Evolutionary conservation across 2,888 invertebrate genomes (phyloP).

Genomic region (Marronus borbonicus): DNA sequence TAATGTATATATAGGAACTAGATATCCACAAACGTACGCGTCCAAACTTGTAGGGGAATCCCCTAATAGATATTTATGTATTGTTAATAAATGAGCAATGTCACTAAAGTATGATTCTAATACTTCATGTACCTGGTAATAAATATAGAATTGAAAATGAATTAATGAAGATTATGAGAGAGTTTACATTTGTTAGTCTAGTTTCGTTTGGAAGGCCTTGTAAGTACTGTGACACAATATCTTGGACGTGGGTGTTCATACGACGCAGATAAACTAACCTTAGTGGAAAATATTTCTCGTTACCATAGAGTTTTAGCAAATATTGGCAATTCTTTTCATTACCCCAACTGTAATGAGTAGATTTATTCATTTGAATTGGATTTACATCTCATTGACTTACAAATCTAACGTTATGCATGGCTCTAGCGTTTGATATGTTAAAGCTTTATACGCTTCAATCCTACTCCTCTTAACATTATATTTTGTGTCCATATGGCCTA

Average conservation of each 20-base stretch:
- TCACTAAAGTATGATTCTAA: constrained; percentile 44
- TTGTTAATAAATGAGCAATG: constrained; percentile 33
- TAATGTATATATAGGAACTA: constrained; percentile 44
- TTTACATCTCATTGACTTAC: constrained; percentile 31
- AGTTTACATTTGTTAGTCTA: constrained; percentile 5
- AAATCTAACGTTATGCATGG: constrained; percentile 39
- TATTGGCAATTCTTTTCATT: constrained; percentile 46
- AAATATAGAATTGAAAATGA: neutral
- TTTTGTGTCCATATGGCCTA: constrained; percentile 4
- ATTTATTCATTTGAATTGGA: neutral
- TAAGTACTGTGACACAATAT: constrained; percentile 24
- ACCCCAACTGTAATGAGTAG: constrained; percentile 48
- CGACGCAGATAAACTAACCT: constrained; percentile 44
- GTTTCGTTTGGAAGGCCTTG: constrained; percentile 12
- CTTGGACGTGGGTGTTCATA: constrained; percentile 38
- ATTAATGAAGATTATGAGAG: neutral
- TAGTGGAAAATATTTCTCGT: constrained; percentile 49
- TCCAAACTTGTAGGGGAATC: constrained; percentile 45
- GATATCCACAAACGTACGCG: constrained; percentile 50
- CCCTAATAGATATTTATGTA: constrained; percentile 41
- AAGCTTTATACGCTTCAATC: constrained; percentile 49
- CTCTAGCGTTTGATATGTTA: constrained; percentile 41
- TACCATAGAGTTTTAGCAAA: constrained; percentile 47
- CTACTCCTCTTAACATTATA: constrained; percentile 33
- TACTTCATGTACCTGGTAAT: constrained; percentile 19